Evolutionary conservation across 1,140 invertebrate genomes (phyloP).

Genomic region (Bombus fervidus): DNA sequence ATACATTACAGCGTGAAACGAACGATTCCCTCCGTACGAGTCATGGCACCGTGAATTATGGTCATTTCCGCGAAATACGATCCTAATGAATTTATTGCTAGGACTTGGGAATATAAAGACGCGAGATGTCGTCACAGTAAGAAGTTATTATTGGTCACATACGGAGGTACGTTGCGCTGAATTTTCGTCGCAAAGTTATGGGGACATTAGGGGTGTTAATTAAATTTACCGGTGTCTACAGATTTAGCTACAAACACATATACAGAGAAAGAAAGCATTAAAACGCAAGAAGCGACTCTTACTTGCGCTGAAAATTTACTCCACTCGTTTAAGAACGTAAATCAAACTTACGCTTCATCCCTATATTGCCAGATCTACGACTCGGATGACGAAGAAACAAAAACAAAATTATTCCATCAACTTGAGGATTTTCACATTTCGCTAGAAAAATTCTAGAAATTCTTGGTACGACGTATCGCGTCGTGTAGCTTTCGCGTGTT

Average conservation of each 20-base stretch:
- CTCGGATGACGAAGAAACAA: neutral
- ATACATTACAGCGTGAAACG: constrained; percentile 45
- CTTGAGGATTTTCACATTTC: neutral
- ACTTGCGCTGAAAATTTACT: too few species aligned
- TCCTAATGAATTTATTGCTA: neutral
- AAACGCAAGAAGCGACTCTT: too few species aligned
- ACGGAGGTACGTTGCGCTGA: too few species aligned
- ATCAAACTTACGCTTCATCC: too few species aligned
- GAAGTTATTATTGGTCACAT: too few species aligned
- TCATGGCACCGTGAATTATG: constrained; percentile 14
- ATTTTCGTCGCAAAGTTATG: too few species aligned
- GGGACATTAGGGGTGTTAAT: too few species aligned
- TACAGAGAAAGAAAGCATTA: too few species aligned
- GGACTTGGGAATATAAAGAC: neutral
- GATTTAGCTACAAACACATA: too few species aligned
- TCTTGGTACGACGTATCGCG: neutral
- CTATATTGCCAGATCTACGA: too few species aligned
- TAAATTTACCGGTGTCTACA: too few species aligned
- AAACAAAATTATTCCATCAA: neutral
- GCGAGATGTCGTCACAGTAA: neutral
- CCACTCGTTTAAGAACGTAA: too few species aligned
- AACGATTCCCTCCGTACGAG: constrained; percentile 22
- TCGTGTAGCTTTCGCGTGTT: constrained; percentile 7
- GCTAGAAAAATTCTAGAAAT: neutral
- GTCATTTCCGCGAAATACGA: neutral